Percentiles rank a stretch among this genome's conserved stretches.
These are phyloP conservation scores for Tragelaphus imberbis DNA, from an alignment of 2,113 vertebrate genomes.

Conservation along the genomic window DNA sequence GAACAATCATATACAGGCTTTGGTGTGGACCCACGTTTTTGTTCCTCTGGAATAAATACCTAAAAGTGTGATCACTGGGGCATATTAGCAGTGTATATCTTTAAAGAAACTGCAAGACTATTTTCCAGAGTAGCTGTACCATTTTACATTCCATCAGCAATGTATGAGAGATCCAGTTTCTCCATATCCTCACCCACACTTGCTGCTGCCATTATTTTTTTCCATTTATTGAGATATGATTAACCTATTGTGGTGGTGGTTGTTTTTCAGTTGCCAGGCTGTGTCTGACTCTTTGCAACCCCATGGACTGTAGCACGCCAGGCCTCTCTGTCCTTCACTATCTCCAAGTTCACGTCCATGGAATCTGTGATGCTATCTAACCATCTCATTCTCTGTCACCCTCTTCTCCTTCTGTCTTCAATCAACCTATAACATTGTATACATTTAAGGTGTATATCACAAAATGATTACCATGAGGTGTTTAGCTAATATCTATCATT, in stretches of 20 bases:
- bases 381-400: neutral
- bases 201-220: neutral
- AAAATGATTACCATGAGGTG: neutral
- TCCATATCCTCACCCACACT: neutral
- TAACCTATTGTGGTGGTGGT: neutral
- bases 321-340: neutral
- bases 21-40: constrained; percentile 1
- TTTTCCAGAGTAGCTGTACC: neutral
- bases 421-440: neutral
- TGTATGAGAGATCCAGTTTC: neutral
- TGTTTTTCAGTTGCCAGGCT: neutral
- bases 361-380: neutral
- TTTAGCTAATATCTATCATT: neutral
- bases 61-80: neutral
- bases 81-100: neutral
- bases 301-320: neutral
- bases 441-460: neutral
- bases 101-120: neutral
- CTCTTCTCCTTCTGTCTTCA: neutral
- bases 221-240: neutral
- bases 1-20: neutral
- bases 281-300: neutral
- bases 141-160: neutral
- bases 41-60: neutral
- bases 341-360: neutral